Percentiles rank a stretch among this genome's conserved stretches.
Conservation (phyloP, 2,797 vertebrate genomes). For the Semaprochilodus insignis region DNA sequence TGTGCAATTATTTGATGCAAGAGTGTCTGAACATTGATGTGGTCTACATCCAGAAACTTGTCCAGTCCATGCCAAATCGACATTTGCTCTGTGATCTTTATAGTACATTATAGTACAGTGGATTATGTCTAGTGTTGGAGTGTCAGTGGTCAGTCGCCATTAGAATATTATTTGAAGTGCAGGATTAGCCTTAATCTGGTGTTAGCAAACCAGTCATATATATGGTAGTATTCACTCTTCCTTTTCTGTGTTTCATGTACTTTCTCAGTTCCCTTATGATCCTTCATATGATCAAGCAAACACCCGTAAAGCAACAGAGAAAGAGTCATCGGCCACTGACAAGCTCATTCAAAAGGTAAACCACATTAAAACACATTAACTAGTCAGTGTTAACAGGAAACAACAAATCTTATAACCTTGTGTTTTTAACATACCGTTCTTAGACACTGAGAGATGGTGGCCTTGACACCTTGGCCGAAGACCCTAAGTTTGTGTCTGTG, state of each 20-base stretch:
- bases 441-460: constrained; percentile 84
- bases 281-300: constrained; percentile 58
- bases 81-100: too few relatives aligned
- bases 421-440: not conserved
- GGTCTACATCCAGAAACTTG: too few relatives aligned
- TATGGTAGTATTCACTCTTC: not conserved
- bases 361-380: not conserved
- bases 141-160: too few relatives aligned
- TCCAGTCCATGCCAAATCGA: too few relatives aligned
- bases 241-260: constrained; percentile 9
- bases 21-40: too few relatives aligned
- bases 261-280: constrained; percentile 73
- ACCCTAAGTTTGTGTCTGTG: constrained; percentile 76
- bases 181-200: too few relatives aligned
- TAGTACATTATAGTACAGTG: too few relatives aligned
- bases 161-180: too few relatives aligned
- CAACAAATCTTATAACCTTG: too few relatives aligned
- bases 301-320: constrained; percentile 47
- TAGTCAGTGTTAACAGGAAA: not conserved
- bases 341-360: constrained; percentile 87
- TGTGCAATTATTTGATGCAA: too few relatives aligned
- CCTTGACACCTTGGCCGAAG: constrained; percentile 76
- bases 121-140: too few relatives aligned
- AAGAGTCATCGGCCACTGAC: constrained; percentile 72
- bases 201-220: too few relatives aligned